A percentile compares a stretch with the other conserved stretches of the same genome.
phyloP scores from a whole-genome alignment of 2,888 invertebrate species.

The Polietes domitor region DNA sequence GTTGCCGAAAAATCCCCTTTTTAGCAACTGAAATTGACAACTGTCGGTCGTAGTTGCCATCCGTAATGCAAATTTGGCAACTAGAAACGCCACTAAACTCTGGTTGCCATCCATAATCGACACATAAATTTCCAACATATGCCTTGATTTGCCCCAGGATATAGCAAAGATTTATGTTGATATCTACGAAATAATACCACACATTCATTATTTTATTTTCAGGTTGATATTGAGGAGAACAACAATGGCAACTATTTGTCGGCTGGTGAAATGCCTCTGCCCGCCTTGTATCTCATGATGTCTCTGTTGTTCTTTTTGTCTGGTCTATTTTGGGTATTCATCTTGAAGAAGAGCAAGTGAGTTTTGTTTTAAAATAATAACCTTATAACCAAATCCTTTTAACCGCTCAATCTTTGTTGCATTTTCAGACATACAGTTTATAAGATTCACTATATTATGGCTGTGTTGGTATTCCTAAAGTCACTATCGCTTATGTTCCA shows the following conservation, averaged over 20 bases:
- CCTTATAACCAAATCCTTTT: background rate
- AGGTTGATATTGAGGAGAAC: conserved; percentile 94
- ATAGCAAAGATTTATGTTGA: too few species aligned
- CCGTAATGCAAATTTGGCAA: too few species aligned
- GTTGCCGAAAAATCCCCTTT: too few species aligned
- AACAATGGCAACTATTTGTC: conserved; percentile 93
- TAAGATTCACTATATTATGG: conserved; percentile 98
- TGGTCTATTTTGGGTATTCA: conserved; percentile 95
- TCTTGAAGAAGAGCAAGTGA: conserved; percentile 89
- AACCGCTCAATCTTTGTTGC: background rate
- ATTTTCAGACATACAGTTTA: conserved; percentile 89
- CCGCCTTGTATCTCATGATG: conserved; percentile 95
- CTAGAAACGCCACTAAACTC: too few species aligned
- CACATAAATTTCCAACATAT: too few species aligned
- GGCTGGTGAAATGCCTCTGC: conserved; percentile 98
- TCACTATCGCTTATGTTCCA: conserved; percentile 96
- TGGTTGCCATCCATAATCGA: too few species aligned
- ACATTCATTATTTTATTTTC: conserved; percentile 68
- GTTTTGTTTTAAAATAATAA: conserved; percentile 68
- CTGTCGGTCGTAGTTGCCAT: too few species aligned
- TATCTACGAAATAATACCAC: too few species aligned
- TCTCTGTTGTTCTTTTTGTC: conserved; percentile 93
- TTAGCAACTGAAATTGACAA: too few species aligned
- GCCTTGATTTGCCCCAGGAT: too few species aligned
- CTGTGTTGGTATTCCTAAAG: conserved; percentile 94